Conservation (phyloP, 37 sponge, comb jelly and placozoan species). For the Hexactinellida sp. region DNA sequence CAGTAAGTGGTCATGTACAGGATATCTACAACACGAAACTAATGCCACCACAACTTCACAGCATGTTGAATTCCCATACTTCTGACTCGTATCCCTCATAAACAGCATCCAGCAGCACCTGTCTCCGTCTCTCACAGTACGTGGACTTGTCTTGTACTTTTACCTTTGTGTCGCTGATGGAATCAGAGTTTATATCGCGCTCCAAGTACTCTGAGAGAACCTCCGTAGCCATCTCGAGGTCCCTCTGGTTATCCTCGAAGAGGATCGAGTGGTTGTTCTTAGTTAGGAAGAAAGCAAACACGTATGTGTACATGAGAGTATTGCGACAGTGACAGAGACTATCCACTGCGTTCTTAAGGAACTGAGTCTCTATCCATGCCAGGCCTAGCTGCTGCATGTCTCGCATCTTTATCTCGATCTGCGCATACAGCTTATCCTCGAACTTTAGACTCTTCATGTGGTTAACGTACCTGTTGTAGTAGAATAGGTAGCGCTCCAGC, state of each 20-base stretch:
- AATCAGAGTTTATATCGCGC: slow-evolving; percentile 42
- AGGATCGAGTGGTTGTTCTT: slow-evolving; percentile 79
- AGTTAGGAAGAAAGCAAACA: slow-evolving; percentile 73
- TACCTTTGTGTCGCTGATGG: slow-evolving; percentile 42
- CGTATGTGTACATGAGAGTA: slow-evolving; percentile 75
- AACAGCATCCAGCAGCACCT: slow-evolving; percentile 61
- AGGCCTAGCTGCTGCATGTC: slow-evolving; percentile 62
- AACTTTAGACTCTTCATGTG: slow-evolving; percentile 57
- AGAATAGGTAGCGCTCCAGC: slow-evolving; percentile 69
- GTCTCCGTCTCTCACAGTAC: slow-evolving; percentile 64
- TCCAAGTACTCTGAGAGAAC: slow-evolving; percentile 72
- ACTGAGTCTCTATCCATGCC: slow-evolving; percentile 83
- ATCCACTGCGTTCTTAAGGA: slow-evolving; percentile 76
- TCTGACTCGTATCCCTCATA: slow-evolving; percentile 86
- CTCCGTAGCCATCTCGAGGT: slow-evolving; percentile 86
- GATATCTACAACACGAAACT: slow-evolving; percentile 13
- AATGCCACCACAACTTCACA: slow-evolving; percentile 11
- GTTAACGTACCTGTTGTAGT: slow-evolving; percentile 78
- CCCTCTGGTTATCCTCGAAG: slow-evolving; percentile 86
- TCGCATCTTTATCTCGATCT: slow-evolving; percentile 56
- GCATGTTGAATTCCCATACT: slow-evolving; percentile 55
- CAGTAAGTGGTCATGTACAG: not conserved
- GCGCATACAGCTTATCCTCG: slow-evolving; percentile 63
- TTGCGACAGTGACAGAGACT: slow-evolving; percentile 64
- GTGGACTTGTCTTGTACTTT: slow-evolving; percentile 73